Evolutionary conservation across 2,797 vertebrate species (phyloP).

Genomic region (Podargus strigoides): DNA sequence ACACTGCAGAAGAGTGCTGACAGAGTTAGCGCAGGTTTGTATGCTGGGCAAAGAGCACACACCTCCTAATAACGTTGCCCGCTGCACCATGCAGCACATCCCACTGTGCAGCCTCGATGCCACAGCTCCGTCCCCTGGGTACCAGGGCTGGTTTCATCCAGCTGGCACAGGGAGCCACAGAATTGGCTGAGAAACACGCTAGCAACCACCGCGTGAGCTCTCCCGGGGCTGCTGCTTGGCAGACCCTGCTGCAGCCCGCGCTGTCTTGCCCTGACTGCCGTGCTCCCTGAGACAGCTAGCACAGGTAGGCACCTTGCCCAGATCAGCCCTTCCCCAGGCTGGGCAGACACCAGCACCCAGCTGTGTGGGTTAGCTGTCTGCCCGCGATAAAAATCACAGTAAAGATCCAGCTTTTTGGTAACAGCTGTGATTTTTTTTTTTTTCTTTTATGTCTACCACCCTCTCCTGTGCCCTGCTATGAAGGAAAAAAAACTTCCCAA

Average conservation of each 20-base stretch:
- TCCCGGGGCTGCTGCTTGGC: not conserved
- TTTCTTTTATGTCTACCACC: not conserved
- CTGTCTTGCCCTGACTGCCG: not conserved
- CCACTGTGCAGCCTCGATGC: fast-evolving
- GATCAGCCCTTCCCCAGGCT: not conserved
- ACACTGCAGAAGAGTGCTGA: fast-evolving
- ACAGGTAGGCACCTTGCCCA: not conserved
- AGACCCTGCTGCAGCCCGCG: not conserved
- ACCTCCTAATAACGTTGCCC: not conserved
- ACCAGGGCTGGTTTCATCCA: fast-evolving
- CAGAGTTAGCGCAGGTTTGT: not conserved
- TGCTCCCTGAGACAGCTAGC: not conserved
- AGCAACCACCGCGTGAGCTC: fast-evolving
- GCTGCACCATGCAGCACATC: no score
- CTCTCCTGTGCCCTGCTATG: not conserved
- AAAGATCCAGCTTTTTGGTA: not conserved
- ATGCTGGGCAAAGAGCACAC: fast-evolving
- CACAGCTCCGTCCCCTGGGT: not conserved
- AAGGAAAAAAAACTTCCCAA: not conserved
- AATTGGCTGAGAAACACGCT: not conserved
- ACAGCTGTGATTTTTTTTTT: not conserved
- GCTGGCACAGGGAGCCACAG: not conserved
- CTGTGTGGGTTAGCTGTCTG: conserved; percentile 34
- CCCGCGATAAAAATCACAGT: not conserved
- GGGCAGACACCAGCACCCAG: conserved; percentile 16